phyloP scores from a whole-genome alignment of 1,140 invertebrate species.

The Hyphantria cunea region DNA sequence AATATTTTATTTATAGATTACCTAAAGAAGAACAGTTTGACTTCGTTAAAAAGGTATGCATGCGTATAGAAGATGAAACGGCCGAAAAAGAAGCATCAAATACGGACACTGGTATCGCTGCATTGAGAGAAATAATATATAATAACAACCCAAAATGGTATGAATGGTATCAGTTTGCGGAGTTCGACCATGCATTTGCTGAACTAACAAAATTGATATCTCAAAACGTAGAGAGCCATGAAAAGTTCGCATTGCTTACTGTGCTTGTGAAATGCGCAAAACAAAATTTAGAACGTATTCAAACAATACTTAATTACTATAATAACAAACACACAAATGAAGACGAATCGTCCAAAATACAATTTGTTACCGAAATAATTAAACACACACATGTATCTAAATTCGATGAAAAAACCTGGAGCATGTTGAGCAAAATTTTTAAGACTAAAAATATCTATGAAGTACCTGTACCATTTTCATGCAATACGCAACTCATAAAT shows the following conservation, averaged over 20 bases:
- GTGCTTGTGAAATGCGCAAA: conserved; percentile 42
- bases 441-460: conserved; percentile 41
- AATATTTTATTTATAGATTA: conserved; percentile 43
- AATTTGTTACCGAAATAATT: conserved; percentile 44
- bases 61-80: conserved; percentile 43
- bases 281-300: conserved; percentile 38
- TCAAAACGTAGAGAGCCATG: conserved; percentile 24
- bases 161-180: conserved; percentile 53
- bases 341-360: conserved; percentile 26
- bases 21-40: conserved; percentile 47
- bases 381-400: conserved; percentile 38
- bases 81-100: conserved; percentile 6
- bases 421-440: conserved; percentile 48
- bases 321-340: conserved; percentile 45
- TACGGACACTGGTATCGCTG: conserved; percentile 18
- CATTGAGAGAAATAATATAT: conserved; percentile 30
- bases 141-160: conserved; percentile 10
- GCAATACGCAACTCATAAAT: conserved; percentile 32
- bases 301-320: conserved; percentile 51
- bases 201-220: conserved; percentile 50
- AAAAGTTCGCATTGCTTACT: conserved; percentile 45
- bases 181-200: conserved; percentile 52
- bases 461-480: neutral
- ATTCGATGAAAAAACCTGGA: conserved; percentile 49
- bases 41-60: conserved; percentile 55